Evolutionary conservation across 2,888 invertebrate species (phyloP).

Genomic region (Stenchaetothrips biformis): DNA sequence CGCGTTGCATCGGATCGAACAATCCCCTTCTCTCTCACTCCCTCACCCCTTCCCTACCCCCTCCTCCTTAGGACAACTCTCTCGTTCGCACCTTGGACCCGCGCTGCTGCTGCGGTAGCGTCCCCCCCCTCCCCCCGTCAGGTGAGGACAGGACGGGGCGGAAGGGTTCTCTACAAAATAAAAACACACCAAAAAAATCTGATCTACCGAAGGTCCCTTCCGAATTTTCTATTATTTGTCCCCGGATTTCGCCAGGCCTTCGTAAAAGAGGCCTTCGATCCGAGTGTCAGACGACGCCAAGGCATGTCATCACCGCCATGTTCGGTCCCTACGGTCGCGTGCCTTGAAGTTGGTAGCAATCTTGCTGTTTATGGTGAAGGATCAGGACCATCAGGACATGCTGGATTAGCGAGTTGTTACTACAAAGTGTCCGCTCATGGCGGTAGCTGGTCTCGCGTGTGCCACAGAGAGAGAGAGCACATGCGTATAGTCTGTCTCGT

Average conservation of each 20-base stretch:
- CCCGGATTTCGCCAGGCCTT: neutral
- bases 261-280: too few relatives aligned
- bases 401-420: too few relatives aligned
- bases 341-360: too few relatives aligned
- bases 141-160: neutral
- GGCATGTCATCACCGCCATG: too few relatives aligned
- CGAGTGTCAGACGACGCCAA: too few relatives aligned
- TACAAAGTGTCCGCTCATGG: too few relatives aligned
- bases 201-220: neutral
- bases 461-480: neutral
- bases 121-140: neutral
- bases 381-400: too few relatives aligned
- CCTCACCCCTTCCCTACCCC: neutral
- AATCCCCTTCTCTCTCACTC: neutral
- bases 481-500: neutral
- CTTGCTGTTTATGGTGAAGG: too few relatives aligned
- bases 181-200: neutral
- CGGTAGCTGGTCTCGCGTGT: too few relatives aligned
- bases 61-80: neutral
- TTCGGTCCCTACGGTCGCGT: too few relatives aligned
- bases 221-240: neutral
- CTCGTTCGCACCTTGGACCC: slow-evolving; percentile 3
- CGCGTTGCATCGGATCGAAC: neutral
- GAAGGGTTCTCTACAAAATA: neutral
- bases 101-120: neutral